Percentiles rank a stretch among this genome's conserved stretches.
These are phyloP conservation scores for Lacanobia oleracea DNA, from an alignment of 2,888 invertebrate species.

Conservation along the genomic window DNA sequence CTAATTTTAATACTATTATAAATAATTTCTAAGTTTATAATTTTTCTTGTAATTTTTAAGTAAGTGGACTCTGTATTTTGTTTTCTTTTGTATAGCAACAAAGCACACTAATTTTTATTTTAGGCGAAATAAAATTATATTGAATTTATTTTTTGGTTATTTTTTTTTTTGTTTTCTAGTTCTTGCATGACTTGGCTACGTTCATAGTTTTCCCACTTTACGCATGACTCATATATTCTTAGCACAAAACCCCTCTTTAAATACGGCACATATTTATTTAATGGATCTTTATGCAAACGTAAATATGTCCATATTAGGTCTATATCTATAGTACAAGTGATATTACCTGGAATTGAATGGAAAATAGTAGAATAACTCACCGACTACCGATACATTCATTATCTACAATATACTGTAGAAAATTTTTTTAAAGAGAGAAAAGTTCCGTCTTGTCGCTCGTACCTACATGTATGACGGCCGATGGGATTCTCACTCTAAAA, in stretches of 20 bases:
- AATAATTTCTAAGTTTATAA: slow-evolving; percentile 77
- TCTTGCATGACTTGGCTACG: neutral
- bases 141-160: slow-evolving; percentile 60
- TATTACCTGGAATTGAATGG: slow-evolving; percentile 4
- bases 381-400: neutral
- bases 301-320: neutral
- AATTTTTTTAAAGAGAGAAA: no score
- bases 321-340: slow-evolving; percentile 1
- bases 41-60: slow-evolving; percentile 66
- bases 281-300: neutral
- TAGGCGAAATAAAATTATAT: slow-evolving; percentile 68
- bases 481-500: no score
- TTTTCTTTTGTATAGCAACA: slow-evolving; percentile 65
- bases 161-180: slow-evolving; percentile 25
- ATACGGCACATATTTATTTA: neutral
- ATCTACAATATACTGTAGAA: no score
- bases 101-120: slow-evolving; percentile 67
- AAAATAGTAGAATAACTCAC: neutral
- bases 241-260: no score
- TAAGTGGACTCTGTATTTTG: slow-evolving; percentile 64
- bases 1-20: slow-evolving; percentile 83
- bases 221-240: neutral
- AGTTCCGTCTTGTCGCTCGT: no score
- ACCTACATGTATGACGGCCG: no score
- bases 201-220: neutral